phyloP scores from a whole-genome alignment of 2,113 vertebrate genomes.

The Passerina amoena region DNA sequence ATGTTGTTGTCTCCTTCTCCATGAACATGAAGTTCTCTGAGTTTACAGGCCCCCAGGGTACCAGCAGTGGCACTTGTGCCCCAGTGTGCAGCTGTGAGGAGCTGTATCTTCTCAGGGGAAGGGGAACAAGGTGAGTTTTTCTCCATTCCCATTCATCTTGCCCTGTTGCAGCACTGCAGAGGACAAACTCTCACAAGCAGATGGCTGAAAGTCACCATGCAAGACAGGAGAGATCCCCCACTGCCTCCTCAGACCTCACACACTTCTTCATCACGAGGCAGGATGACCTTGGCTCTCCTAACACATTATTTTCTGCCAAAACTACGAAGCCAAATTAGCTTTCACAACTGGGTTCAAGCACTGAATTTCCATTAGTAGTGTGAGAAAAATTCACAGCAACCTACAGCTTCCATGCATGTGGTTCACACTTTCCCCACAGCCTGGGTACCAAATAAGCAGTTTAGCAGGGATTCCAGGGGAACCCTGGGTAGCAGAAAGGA shows the following conservation, averaged over 20 bases:
- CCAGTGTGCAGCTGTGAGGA: not conserved
- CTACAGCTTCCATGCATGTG: not conserved
- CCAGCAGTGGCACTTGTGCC: not conserved
- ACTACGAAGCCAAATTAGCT: not conserved
- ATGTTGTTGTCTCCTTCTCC: not conserved
- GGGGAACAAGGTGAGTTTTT: not conserved
- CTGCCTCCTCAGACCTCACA: not conserved
- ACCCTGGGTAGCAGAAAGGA: not conserved
- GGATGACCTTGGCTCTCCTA: not conserved
- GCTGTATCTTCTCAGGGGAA: not conserved
- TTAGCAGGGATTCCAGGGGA: not conserved
- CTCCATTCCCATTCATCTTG: not conserved
- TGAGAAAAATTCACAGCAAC: not conserved
- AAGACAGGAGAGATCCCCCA: not conserved
- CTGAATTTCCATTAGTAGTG: not conserved
- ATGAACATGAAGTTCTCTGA: not conserved
- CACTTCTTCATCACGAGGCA: not conserved
- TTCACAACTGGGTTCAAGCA: not conserved
- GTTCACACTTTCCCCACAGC: not conserved
- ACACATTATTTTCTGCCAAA: not conserved
- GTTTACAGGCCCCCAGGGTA: not conserved
- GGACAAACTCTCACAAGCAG: not conserved
- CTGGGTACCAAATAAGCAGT: not conserved
- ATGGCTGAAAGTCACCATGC: not conserved
- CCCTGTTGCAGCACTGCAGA: not conserved